Evolutionary conservation across 2,113 vertebrate species (phyloP), one percentile per base, ranked within the genome.

Genomic region (Pongo abelii): DNA sequence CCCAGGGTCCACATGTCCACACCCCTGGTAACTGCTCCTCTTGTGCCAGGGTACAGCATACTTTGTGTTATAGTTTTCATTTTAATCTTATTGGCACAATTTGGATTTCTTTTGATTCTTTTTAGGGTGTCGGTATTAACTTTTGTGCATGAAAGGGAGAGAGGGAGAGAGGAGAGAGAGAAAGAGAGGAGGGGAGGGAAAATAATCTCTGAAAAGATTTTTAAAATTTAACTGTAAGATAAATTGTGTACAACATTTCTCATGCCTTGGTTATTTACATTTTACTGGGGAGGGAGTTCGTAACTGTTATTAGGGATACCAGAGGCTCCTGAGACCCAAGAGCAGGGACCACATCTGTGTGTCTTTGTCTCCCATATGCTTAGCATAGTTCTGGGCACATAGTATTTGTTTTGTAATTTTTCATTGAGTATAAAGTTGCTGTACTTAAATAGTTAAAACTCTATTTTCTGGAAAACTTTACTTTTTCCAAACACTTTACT

Each of bases 61-160:
- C 0, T 8, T 59, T 40, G 13, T 25, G 5, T n/a, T 50, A 1
- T 6, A 84, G 72, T 43, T 83, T 84, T 23, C 14, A 8, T 8
- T 64, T 80, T 85, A 8, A 52, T 84, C 59, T 94, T 38, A 46
- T 52, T 8, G 8, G 40, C 48, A 89, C 38, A 80, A 35, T 74
- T 95, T 85, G 57, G 40, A 30, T 92, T 74, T 91, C 40, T 88
- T 91, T 79, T 27, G 20, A 46, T 87, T 84, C 55, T 95, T 92
- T 96, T 92, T 32, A 84, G 48, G 55, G 90, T 87, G n/a, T 59
- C 85, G n/a, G 8, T 81, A 38, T 52, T 93, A 48, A 57, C 91
- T 84, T 92, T 89, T 79, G 59, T 69, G 35, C 55, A 89, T 96
- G 55, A 86, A 78, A 96, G 81, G 88, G 22, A 74, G 35, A 32